These are phyloP conservation scores for Agrotis puta DNA, from an alignment of 2,888 invertebrate species.

Conservation along the genomic window DNA sequence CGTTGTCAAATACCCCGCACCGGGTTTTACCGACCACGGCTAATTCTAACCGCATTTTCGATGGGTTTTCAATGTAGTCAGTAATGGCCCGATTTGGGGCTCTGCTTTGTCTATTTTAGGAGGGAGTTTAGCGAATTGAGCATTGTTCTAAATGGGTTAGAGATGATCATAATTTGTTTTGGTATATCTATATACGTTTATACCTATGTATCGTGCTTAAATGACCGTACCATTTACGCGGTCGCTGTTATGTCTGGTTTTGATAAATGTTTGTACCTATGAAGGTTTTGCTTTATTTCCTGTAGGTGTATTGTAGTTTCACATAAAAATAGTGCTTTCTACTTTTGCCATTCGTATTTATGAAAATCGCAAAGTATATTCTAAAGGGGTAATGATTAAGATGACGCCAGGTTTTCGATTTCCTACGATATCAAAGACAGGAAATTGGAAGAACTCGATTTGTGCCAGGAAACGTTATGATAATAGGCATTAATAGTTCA, in stretches of 20 bases:
- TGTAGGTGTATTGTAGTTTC: no score
- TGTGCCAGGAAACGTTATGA: slow-evolving; percentile 65
- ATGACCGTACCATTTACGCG: not conserved
- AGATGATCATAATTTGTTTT: slow-evolving; percentile 42
- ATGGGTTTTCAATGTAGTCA: slow-evolving; percentile 53
- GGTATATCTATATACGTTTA: slow-evolving; percentile 9
- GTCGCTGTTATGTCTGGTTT: not conserved
- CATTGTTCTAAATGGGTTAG: slow-evolving; percentile 42
- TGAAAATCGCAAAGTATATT: not conserved
- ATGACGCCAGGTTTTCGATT: slow-evolving; percentile 65
- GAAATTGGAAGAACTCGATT: slow-evolving; percentile 70
- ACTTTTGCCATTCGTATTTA: not conserved
- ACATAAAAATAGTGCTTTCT: no score
- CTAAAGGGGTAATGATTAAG: slow-evolving; percentile 28
- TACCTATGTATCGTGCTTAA: not conserved
- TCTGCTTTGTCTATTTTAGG: slow-evolving; percentile 56
- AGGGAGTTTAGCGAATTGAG: slow-evolving; percentile 24
- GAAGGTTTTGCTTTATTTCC: no score
- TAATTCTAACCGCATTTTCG: slow-evolving; percentile 60
- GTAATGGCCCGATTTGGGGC: slow-evolving; percentile 51
- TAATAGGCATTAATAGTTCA: slow-evolving; percentile 65
- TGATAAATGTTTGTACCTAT: slow-evolving; percentile 15
- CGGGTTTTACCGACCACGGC: slow-evolving; percentile 44
- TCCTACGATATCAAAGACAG: slow-evolving; percentile 64
- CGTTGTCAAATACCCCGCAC: slow-evolving; percentile 44